A percentile compares a stretch with the other conserved stretches of the same genome.
Evolutionary conservation across 2,113 vertebrate genomes (phyloP).

Genomic region (Pedetes capensis): DNA sequence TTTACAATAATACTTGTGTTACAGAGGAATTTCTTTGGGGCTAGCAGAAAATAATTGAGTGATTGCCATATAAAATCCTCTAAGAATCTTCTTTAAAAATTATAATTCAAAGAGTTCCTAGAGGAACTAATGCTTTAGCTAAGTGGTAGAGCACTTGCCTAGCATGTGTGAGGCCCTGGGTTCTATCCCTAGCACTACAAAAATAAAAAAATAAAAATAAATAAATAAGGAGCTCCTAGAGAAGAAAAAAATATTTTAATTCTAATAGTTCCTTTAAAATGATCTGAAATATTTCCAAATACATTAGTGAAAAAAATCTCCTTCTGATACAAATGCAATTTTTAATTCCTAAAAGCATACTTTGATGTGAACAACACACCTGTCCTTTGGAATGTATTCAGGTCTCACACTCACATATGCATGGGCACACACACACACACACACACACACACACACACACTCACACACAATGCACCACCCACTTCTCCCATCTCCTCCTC

Average conservation of each 20-base stretch:
- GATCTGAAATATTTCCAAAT: slow-evolving; percentile 32
- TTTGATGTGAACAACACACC: slow-evolving; percentile 6
- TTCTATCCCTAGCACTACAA: background rate
- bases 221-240: background rate
- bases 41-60: slow-evolving; percentile 37
- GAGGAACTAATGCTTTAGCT: background rate
- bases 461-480: background rate
- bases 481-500: slow-evolving; percentile 33
- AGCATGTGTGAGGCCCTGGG: too few relatives aligned
- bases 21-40: background rate
- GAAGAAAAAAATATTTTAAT: slow-evolving; percentile 1
- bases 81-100: background rate
- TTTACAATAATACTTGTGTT: background rate
- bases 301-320: background rate
- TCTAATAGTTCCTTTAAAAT: background rate
- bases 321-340: background rate
- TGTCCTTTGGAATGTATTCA: background rate
- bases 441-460: background rate
- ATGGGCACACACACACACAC: background rate
- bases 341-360: slow-evolving; percentile 44
- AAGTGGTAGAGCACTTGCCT: background rate
- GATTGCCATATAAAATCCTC: background rate
- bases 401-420: background rate
- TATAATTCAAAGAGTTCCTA: background rate
- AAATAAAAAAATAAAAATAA: background rate